phyloP scores from a whole-genome alignment of 2,888 invertebrate genomes.

The Shargacucullia verbasci region DNA sequence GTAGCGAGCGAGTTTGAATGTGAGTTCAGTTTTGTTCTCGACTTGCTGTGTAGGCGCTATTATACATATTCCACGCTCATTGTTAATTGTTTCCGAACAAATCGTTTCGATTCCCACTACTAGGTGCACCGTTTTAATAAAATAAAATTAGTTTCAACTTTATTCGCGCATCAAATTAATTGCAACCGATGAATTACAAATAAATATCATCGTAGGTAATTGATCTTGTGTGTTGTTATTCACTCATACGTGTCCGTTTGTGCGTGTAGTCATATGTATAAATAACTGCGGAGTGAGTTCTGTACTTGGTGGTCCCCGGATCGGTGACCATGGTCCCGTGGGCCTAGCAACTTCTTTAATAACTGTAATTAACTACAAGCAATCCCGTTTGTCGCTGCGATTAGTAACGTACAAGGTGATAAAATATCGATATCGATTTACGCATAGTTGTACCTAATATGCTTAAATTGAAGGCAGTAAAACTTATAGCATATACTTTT shows the following conservation, averaged over 20 bases:
- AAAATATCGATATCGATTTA: constrained; percentile 51
- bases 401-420: constrained; percentile 40
- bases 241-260: constrained; percentile 56
- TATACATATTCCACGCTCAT: constrained; percentile 66
- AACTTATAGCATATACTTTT: not conserved
- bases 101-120: constrained; percentile 63
- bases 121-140: constrained; percentile 36
- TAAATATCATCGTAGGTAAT: constrained; percentile 60
- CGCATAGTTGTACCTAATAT: not conserved
- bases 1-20: constrained; percentile 55
- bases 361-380: constrained; percentile 81
- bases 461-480: not conserved
- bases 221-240: constrained; percentile 61
- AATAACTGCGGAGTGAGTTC: constrained; percentile 68
- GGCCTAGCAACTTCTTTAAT: constrained; percentile 78
- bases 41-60: constrained; percentile 66
- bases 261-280: constrained; percentile 50
- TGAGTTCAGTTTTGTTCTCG: constrained; percentile 53
- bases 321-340: constrained; percentile 73
- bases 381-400: constrained; percentile 68
- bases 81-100: constrained; percentile 71
- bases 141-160: constrained; percentile 43
- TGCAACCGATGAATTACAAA: constrained; percentile 36
- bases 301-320: constrained; percentile 68
- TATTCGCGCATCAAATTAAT: constrained; percentile 53